Conservation (phyloP, 92 coral and sea anemone species). For the Parazoanthus swiftii region DNA sequence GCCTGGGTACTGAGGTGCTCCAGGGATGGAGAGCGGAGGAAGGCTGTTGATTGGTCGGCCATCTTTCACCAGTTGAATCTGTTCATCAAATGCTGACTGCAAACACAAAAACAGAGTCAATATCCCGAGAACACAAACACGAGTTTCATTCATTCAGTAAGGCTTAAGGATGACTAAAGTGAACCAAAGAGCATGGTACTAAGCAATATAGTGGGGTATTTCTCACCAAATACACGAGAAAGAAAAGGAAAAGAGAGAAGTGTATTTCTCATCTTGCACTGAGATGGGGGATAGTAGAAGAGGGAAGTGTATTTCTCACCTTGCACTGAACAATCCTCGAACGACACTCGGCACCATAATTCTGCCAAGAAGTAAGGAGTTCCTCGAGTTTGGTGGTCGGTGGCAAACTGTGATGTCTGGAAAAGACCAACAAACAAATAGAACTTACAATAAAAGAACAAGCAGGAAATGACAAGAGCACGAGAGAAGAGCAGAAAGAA, state of each 20-base stretch:
- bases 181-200: too few species aligned
- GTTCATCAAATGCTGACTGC: constrained; percentile 75
- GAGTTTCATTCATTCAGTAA: neutral
- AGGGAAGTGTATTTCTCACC: constrained; percentile 43
- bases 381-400: constrained; percentile 74
- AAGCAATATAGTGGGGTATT: too few species aligned
- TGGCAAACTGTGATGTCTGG: constrained; percentile 47
- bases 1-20: constrained; percentile 92
- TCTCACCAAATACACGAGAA: neutral
- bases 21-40: constrained; percentile 80
- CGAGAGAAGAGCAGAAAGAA: too few species aligned
- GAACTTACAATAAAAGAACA: too few species aligned
- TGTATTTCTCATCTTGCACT: constrained; percentile 66
- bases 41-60: constrained; percentile 73
- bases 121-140: neutral
- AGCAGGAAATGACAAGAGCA: too few species aligned
- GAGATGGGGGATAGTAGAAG: neutral
- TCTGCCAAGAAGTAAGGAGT: constrained; percentile 69
- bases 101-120: neutral
- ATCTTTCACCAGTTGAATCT: constrained; percentile 74
- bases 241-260: neutral
- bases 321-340: constrained; percentile 73
- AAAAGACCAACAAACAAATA: neutral
- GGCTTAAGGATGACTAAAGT: neutral
- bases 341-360: constrained; percentile 75